Evolutionary conservation across 1,140 invertebrate species (phyloP), one percentile per base, ranked within the genome.

Genomic region (Nomia melanderi): DNA sequence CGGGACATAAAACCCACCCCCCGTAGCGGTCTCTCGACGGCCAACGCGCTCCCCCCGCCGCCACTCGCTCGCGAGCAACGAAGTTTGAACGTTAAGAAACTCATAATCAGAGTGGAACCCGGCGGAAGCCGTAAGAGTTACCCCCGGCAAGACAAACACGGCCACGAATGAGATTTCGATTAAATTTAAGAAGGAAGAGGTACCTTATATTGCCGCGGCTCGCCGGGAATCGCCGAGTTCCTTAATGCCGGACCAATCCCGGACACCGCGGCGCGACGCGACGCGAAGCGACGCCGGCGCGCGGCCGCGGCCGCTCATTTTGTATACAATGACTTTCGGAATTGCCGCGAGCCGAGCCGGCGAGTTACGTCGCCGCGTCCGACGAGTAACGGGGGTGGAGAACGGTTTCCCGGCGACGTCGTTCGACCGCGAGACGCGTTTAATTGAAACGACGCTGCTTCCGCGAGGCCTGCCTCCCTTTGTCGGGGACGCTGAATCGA

Each of bases 61-160:
- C n/a, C n/a, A n/a, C n/a, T n/a, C n/a, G n/a, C n/a, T n/a, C n/a
- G n/a, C 50, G 50, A 41, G 25, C 54, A 50, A 53, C 54, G 47
- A 84, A 83, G 73, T 84, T 84, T 83, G 78, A 83, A 83, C 78
- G 82, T 83, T 83, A 84, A 83, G 82, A 80, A 84, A 84, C 82
- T 84, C 82, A 84, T 84, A 84, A 84, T 84, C 82, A 77, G 66
- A 77, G 63, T 66, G 27, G 77, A 74, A 74, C 62, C n/a, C 53
- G 53, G 44, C 57, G 70, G 70, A 75, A 75, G 65, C 81, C 62
- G 63, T 60, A 60, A 57, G 65, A 82, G 41, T 65, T 56, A 79
- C 53, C n/a, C 47, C 47, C 57, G 59, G 57, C 72, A 84, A 83
- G 81, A 80, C 44, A 83, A 84, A 84, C 82, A 77, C 78, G 39